Conservation (phyloP, 2,888 invertebrate species). For the Eudasyphora cyanicolor region DNA sequence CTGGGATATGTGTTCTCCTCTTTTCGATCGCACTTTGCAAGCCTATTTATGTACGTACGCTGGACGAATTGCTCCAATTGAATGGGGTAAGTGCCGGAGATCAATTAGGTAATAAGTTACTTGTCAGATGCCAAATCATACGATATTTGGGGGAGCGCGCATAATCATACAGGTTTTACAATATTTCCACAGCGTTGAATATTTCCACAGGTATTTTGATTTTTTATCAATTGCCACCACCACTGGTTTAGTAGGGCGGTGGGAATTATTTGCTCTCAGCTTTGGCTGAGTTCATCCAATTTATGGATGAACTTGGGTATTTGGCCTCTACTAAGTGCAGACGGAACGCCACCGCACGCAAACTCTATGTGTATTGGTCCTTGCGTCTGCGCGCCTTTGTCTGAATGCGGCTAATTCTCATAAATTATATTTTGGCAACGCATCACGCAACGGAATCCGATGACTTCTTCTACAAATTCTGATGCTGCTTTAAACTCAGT, state of each 20-base stretch:
- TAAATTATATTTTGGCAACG: slow-evolving; percentile 79
- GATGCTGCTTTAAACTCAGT: slow-evolving; percentile 65
- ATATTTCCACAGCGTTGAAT: not conserved
- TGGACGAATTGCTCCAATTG: not conserved
- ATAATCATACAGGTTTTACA: not conserved
- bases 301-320: slow-evolving; percentile 27
- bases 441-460: slow-evolving; percentile 77
- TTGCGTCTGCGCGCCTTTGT: slow-evolving; percentile 41
- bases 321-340: slow-evolving; percentile 41
- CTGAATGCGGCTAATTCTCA: slow-evolving; percentile 73
- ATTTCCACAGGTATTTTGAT: not conserved
- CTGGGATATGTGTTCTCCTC: no score
- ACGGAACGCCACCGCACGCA: slow-evolving; percentile 68
- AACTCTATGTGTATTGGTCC: slow-evolving; percentile 66
- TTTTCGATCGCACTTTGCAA: no score
- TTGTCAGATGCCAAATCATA: not conserved
- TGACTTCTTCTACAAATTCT: slow-evolving; percentile 64
- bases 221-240: slow-evolving; percentile 17
- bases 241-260: slow-evolving; percentile 35
- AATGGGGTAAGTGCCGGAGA: not conserved
- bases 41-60: not conserved
- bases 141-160: slow-evolving; percentile 15
- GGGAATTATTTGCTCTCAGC: slow-evolving; percentile 50
- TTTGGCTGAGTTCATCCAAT: slow-evolving; percentile 16
- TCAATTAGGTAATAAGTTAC: slow-evolving; percentile 12